Evolutionary conservation across 2,113 vertebrate species (phyloP).

Genomic region (Ammodytes dubius): DNA sequence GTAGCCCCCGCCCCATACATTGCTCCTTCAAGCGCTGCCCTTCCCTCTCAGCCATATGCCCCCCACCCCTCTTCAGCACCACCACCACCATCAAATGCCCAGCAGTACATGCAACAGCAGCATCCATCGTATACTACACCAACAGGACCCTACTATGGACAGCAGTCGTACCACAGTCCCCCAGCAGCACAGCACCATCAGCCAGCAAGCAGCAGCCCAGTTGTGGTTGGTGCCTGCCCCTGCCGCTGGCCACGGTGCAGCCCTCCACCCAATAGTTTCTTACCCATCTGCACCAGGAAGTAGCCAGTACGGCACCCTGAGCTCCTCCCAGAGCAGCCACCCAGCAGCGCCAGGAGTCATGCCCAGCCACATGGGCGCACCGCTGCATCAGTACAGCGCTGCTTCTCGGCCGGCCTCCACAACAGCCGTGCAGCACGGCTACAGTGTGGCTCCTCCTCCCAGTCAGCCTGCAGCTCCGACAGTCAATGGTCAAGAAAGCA

Average conservation of each 20-base stretch:
- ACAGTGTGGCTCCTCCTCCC: conserved; percentile 46
- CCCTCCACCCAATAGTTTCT: conserved; percentile 85
- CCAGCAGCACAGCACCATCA: conserved; percentile 69
- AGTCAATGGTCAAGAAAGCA: conserved; percentile 80
- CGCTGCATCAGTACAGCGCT: conserved; percentile 79
- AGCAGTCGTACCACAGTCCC: conserved; percentile 80
- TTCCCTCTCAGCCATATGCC: conserved; percentile 83
- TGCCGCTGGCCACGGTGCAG: conserved; percentile 75
- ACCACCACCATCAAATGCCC: conserved; percentile 70
- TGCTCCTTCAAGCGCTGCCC: conserved; percentile 77
- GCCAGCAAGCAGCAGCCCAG: conserved; percentile 74
- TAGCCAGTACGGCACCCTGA: conserved; percentile 86
- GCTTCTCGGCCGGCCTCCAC: conserved; percentile 62
- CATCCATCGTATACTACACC: conserved; percentile 76
- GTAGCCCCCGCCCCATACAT: conserved; percentile 73
- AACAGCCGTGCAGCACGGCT: conserved; percentile 76
- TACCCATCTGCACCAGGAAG: conserved; percentile 86
- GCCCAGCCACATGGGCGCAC: conserved; percentile 77
- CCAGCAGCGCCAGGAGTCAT: conserved; percentile 62
- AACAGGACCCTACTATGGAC: conserved; percentile 85
- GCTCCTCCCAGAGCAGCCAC: conserved; percentile 84
- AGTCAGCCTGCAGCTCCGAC: conserved; percentile 49
- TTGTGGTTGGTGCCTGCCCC: conserved; percentile 81
- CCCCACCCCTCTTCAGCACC: conserved; percentile 62
- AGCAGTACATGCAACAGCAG: conserved; percentile 84